Evolutionary conservation across 2,797 vertebrate genomes (phyloP), one percentile per base, ranked within the genome.

Genomic region (Epinephelus coioides): DNA sequence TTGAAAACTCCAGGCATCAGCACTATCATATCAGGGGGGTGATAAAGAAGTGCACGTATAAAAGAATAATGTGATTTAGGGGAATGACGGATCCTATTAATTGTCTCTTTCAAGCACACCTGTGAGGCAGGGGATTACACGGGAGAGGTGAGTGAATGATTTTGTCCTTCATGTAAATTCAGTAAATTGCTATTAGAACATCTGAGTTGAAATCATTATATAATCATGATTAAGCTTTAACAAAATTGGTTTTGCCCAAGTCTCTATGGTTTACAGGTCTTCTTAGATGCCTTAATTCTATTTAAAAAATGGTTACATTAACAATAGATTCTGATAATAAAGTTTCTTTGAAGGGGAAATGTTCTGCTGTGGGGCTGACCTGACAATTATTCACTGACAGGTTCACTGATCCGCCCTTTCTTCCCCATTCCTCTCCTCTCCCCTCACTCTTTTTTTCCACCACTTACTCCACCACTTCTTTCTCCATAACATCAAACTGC

Each of bases 381-480:
- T 92, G 87, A 86, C 81, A 93, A 87, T 92, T 81, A 93, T 91
- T 94, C 75, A 92, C 73, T 81, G 75, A 84, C 71, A 79, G 44
- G 53, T 78, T 81, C 55, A 73, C 71, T 81, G 78, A 78, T 78
- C 79, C 40, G 18, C 79, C 78, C 43, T 61, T 60, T 56, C 27
- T 47, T 44, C 63, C 5, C 51, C 25, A 15, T 56, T 57, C 67
- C 56, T 44, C 47, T 69, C 38, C 25, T 78, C 47, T 67, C 63
- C 56, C 59, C 60, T 81, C 46, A n/a, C 64, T 30, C 62, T 56
- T 49, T 49, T 18, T 40, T 50, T 71, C 59, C 51, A 38, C 69
- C 54, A 34, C 53, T 47, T 62, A 54, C 68, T 64, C 30, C 27
- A n/a, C n/a, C n/a, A n/a, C n/a, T 51, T 57, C 78, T 70, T 50